phyloP scores from a whole-genome alignment of 2,888 invertebrate species.

The Drosophila melanocephala region DNA sequence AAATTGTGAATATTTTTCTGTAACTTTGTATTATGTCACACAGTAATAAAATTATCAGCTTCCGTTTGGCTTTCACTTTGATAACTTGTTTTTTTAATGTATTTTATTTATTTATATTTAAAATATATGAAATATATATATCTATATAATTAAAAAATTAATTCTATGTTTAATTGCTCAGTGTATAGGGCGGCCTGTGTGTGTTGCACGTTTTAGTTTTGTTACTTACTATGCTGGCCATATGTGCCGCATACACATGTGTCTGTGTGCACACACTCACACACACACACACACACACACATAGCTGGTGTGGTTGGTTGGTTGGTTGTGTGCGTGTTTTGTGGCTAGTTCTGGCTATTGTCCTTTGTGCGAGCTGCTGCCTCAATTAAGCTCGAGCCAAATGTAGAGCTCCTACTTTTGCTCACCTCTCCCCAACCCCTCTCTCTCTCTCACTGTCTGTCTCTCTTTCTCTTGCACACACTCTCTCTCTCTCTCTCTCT shows the following conservation, averaged over 20 bases:
- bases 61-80: background rate
- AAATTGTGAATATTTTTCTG: too few species aligned
- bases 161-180: slow-evolving; percentile 15
- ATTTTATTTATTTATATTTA: background rate
- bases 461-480: background rate
- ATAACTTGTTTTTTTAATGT: background rate
- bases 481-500: background rate
- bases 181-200: slow-evolving; percentile 35
- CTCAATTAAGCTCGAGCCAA: slow-evolving; percentile 58
- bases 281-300: background rate
- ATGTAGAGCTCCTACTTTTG: slow-evolving; percentile 16
- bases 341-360: slow-evolving; percentile 64
- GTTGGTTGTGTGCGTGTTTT: slow-evolving; percentile 15
- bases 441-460: background rate
- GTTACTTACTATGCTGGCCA: slow-evolving; percentile 66
- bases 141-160: too few species aligned
- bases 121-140: background rate
- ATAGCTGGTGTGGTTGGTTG: background rate
- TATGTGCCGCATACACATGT: slow-evolving; percentile 32
- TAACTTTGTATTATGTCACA: background rate
- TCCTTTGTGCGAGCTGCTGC: slow-evolving; percentile 51
- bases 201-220: slow-evolving; percentile 44
- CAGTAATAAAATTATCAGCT: too few species aligned
- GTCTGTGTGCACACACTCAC: background rate
- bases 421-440: too few species aligned